Evolutionary conservation across 2,888 invertebrate genomes (phyloP).

Genomic region (Heliconius aoede): DNA sequence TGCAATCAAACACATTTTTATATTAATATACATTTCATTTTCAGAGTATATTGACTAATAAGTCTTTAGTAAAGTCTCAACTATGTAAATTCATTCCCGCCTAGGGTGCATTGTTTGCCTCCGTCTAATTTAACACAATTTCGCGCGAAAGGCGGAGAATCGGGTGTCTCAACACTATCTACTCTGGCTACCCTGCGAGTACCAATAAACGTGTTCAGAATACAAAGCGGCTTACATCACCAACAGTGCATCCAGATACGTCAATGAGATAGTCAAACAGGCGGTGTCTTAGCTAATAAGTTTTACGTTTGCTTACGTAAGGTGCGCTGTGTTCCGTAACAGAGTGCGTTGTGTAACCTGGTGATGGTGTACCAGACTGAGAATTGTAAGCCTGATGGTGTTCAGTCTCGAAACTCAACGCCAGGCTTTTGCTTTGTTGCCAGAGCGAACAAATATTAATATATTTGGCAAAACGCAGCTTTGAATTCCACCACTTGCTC

Average conservation of each 20-base stretch:
- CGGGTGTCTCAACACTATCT: neutral
- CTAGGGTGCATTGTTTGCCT: no score
- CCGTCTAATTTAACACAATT: no score
- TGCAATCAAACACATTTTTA: no score
- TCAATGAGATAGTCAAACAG: constrained; percentile 33
- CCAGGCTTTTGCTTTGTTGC: no score
- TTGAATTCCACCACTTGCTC: neutral
- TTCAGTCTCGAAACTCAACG: no score
- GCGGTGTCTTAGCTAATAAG: constrained; percentile 38
- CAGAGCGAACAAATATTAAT: no score
- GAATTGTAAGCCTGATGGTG: neutral
- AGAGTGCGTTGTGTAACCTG: constrained; percentile 33
- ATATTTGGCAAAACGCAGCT: no score
- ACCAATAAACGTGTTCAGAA: constrained; percentile 6
- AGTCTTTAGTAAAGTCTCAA: no score
- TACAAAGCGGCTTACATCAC: constrained; percentile 21
- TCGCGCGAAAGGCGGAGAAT: neutral
- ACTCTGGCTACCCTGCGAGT: neutral
- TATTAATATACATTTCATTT: no score
- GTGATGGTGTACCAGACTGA: neutral
- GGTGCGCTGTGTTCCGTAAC: constrained; percentile 34
- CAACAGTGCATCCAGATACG: constrained; percentile 25
- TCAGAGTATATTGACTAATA: no score
- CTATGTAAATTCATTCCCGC: no score
- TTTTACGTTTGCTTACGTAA: constrained; percentile 39